A percentile compares a stretch with the other conserved stretches of the same genome.
Conservation (phyloP, 53 echinoderm and acorn worm species). For the Mesocentrotus franciscanus region DNA sequence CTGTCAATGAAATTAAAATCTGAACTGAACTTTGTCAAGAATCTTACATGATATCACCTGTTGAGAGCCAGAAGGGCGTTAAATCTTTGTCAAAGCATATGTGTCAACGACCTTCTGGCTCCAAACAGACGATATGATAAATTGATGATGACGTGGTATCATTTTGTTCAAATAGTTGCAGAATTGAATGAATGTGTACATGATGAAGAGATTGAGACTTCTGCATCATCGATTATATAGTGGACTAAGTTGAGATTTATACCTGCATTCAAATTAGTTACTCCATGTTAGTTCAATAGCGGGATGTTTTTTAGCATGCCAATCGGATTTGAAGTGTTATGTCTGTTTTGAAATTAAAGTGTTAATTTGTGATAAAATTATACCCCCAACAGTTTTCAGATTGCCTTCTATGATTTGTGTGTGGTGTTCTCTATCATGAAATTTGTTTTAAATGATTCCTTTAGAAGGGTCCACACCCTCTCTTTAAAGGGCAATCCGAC, state of each 20-base stretch:
- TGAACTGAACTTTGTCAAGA: neutral
- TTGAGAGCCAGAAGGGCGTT: no score
- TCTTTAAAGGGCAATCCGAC: no score
- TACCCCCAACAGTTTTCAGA: neutral
- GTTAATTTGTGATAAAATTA: neutral
- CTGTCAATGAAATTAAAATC: neutral
- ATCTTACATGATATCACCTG: neutral
- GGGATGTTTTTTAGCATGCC: neutral
- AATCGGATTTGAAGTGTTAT: slow-evolving; percentile 2
- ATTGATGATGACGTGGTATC: neutral
- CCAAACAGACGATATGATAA: no score
- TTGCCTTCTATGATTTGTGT: neutral
- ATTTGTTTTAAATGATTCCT: no score
- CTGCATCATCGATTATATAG: no score
- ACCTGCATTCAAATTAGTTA: no score
- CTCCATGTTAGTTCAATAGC: no score
- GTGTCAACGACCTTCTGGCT: no score
- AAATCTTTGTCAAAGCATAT: no score
- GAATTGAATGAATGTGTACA: neutral
- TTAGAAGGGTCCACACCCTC: no score
- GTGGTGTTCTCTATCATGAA: neutral
- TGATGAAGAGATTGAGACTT: neutral
- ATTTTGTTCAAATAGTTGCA: neutral
- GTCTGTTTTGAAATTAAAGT: slow-evolving; percentile 18
- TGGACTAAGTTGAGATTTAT: no score